Evolutionary conservation across 2,888 invertebrate genomes (phyloP).

Genomic region (Pasiphila rectangulata): DNA sequence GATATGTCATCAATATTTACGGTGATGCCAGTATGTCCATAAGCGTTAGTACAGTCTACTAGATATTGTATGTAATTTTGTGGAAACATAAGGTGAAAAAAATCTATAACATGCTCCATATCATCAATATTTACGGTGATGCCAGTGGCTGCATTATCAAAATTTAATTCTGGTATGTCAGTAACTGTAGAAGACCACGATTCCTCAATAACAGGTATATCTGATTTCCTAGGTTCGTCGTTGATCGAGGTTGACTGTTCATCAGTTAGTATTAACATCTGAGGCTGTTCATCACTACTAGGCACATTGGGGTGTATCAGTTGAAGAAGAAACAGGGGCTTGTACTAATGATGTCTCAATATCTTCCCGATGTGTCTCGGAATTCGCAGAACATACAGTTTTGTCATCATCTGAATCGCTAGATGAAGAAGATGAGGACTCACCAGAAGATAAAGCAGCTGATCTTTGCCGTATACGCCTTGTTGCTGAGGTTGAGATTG

Average conservation of each 20-base stretch:
- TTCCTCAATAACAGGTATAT: background rate
- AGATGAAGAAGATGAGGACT: slow-evolving; percentile 4
- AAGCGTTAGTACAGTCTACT: slow-evolving; percentile 3
- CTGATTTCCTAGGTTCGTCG: background rate
- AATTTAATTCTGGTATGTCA: background rate
- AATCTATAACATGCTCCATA: slow-evolving; percentile 2
- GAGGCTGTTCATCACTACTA: slow-evolving; percentile 16
- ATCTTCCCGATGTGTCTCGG: slow-evolving; percentile 1
- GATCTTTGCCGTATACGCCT: slow-evolving; percentile 8
- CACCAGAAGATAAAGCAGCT: slow-evolving; percentile 20
- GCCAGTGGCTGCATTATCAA: background rate
- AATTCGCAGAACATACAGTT: slow-evolving; percentile 1
- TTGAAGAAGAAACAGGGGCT: background rate
- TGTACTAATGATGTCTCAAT: slow-evolving; percentile 5
- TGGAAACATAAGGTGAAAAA: slow-evolving; percentile 6
- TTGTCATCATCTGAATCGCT: slow-evolving; percentile 7
- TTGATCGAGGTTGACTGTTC: background rate
- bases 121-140: slow-evolving; percentile 5
- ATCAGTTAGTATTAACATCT: slow-evolving; percentile 1
- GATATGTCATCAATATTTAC: slow-evolving; percentile 6
- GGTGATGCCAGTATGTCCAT: slow-evolving; percentile 3
- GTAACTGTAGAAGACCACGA: background rate
- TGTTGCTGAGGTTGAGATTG: slow-evolving; percentile 7
- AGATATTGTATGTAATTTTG: background rate
- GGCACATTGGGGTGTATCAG: background rate